A percentile compares a stretch with the other conserved stretches of the same genome.
These are phyloP conservation scores for Ahaetulla prasina DNA, from an alignment of 2,113 vertebrate genomes.

Conservation along the genomic window DNA sequence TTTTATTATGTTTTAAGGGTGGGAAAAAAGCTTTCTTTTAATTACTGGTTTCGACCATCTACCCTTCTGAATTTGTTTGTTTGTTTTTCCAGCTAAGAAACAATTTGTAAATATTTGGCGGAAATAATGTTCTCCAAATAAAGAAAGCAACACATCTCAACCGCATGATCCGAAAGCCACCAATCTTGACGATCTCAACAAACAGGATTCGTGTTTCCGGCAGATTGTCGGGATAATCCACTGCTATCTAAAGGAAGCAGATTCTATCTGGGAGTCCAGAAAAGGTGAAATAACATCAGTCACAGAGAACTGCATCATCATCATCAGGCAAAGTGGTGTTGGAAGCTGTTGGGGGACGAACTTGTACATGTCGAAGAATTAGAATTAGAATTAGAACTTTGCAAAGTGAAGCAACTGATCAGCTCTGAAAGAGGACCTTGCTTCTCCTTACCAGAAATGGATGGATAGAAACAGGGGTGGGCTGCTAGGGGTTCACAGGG, in stretches of 20 bases:
- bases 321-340: not conserved
- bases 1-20: too few species aligned
- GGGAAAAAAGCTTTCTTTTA: too few species aligned
- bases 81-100: not conserved
- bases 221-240: not conserved
- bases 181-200: not conserved
- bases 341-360: not conserved
- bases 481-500: too few species aligned
- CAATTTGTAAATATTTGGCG: not conserved
- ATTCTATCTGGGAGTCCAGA: not conserved
- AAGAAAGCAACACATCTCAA: not conserved
- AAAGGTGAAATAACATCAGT: not conserved
- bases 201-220: not conserved
- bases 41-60: not conserved
- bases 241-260: not conserved
- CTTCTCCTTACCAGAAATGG: not conserved
- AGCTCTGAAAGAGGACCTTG: not conserved
- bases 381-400: too few species aligned
- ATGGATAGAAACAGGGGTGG: not conserved
- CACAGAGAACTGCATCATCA: too few species aligned
- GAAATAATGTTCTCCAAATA: not conserved
- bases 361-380: not conserved
- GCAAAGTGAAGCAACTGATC: too few species aligned
- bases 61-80: not conserved
- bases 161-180: not conserved